Percentiles rank a stretch among this genome's conserved stretches.
Conservation (phyloP, 2,888 invertebrate genomes). For the Chirona hameri region DNA sequence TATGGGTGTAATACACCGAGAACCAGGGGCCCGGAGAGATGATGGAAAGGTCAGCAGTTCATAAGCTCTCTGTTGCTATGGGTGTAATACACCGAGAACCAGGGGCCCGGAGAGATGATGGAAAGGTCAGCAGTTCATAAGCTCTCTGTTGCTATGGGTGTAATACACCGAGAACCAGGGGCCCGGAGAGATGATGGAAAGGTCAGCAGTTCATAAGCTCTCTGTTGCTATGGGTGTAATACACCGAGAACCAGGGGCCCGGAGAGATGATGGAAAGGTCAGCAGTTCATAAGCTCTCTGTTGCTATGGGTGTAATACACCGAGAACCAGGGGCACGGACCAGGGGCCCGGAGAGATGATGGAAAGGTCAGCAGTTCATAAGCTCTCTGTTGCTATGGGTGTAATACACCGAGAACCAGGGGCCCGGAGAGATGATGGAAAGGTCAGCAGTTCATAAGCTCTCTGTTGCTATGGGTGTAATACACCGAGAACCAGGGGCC, state of each 20-base stretch:
- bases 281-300: not conserved
- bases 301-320: no score
- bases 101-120: constrained; percentile 99
- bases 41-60: constrained; percentile 75
- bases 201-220: constrained; percentile 49
- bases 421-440: constrained; percentile 98
- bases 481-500: constrained; percentile 83
- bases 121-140: constrained; percentile 59
- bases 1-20: constrained; percentile 46
- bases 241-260: constrained; percentile 83
- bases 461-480: no score
- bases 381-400: no score
- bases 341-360: constrained; percentile 99
- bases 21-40: constrained; percentile 98
- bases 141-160: no score
- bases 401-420: constrained; percentile 70
- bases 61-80: no score
- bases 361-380: constrained; percentile 62
- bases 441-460: constrained; percentile 51
- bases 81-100: constrained; percentile 61
- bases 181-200: constrained; percentile 97
- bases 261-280: constrained; percentile 97
- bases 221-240: no score
- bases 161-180: constrained; percentile 74
- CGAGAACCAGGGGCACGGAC: constrained; percentile 89